Evolutionary conservation across 2,113 vertebrate species (phyloP).

Genomic region (Lichenostomus cassidix): DNA sequence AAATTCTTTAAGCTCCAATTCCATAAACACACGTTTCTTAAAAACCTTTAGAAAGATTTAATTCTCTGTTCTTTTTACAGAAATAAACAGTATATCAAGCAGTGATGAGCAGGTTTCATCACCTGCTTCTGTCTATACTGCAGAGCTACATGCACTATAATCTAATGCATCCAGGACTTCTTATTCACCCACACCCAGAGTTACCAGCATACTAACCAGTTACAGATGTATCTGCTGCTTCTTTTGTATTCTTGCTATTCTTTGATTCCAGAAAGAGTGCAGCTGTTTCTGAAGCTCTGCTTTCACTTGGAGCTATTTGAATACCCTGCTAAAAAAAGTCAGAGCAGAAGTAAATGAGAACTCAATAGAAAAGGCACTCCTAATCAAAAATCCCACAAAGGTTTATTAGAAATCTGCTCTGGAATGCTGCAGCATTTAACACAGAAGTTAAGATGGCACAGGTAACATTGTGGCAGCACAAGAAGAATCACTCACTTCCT

Average conservation of each 20-base stretch:
- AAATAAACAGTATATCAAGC: neutral
- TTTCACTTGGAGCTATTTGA: conserved; percentile 55
- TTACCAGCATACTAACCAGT: conserved; percentile 63
- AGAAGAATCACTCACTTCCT: conserved; percentile 82
- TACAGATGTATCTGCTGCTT: conserved; percentile 42
- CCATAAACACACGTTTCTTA: neutral
- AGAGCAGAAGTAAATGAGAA: conserved; percentile 35
- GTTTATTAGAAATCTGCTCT: neutral
- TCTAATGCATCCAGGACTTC: neutral
- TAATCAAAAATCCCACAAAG: neutral
- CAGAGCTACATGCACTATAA: neutral
- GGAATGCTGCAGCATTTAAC: neutral
- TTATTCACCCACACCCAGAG: neutral
- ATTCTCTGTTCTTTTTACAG: neutral
- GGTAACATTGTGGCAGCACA: neutral
- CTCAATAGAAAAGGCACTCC: neutral
- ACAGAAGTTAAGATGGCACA: neutral
- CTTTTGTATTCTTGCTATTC: conserved; percentile 47
- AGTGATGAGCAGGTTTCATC: neutral
- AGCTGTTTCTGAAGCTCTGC: conserved; percentile 61
- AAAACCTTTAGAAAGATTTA: neutral
- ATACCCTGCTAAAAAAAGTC: conserved; percentile 62
- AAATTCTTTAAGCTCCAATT: neutral
- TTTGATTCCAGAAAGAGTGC: conserved; percentile 58
- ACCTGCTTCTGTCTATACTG: neutral